Conservation (phyloP, 2,113 vertebrate genomes). For the Oryzias woworae region DNA sequence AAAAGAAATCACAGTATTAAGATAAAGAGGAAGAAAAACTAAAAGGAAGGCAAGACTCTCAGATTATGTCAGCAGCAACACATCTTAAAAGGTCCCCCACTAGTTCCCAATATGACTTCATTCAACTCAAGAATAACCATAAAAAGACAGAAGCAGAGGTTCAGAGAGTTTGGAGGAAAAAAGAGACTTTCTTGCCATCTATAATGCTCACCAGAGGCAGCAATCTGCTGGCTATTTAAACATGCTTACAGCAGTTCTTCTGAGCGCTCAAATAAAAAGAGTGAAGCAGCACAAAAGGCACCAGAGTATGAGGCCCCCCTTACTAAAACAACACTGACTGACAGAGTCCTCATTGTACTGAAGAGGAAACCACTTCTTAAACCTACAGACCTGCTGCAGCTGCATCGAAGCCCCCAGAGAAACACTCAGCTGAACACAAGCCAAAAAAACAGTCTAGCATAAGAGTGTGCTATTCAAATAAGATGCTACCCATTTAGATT, state of each 20-base stretch:
- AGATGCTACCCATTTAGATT: not conserved
- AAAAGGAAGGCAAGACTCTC: not conserved
- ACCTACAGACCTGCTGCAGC: conserved; percentile 56
- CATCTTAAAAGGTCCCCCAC: conserved; percentile 6
- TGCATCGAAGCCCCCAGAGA: conserved; percentile 44
- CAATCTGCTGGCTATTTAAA: conserved; percentile 27
- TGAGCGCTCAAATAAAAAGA: conserved; percentile 23
- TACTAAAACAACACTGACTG: conserved; percentile 75
- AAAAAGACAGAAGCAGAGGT: conserved; percentile 1
- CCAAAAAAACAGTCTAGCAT: conserved; percentile 11
- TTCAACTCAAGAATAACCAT: not conserved
- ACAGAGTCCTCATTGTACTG: conserved; percentile 72
- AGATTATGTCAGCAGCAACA: not conserved
- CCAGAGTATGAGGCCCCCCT: conserved; percentile 67
- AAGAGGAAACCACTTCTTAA: conserved; percentile 68
- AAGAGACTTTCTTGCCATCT: not conserved
- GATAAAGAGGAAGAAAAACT: conserved; percentile 37
- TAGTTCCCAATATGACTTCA: conserved; percentile 10
- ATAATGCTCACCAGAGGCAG: not conserved
- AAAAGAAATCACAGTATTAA: not conserved
- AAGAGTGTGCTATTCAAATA: conserved; percentile 18
- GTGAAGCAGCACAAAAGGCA: conserved; percentile 61
- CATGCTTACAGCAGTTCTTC: conserved; percentile 38
- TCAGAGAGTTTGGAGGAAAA: not conserved
- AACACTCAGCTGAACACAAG: conserved; percentile 27